Conservation (phyloP, 2,113 vertebrate species). For the Eurystomus gularis region DNA sequence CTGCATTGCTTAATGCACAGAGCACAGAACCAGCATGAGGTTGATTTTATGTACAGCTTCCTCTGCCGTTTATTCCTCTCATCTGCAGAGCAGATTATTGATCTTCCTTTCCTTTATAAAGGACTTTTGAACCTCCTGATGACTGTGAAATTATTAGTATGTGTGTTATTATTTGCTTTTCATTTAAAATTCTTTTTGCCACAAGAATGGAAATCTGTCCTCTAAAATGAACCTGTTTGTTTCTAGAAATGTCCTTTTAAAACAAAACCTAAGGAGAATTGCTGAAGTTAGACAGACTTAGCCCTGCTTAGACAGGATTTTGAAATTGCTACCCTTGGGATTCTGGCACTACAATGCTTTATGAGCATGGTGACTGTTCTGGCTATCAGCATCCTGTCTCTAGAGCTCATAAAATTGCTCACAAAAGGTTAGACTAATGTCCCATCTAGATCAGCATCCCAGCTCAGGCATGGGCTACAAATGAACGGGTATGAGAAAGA, state of each 20-base stretch:
- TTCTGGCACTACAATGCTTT: not conserved
- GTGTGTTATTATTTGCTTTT: not conserved
- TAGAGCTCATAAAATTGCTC: not conserved
- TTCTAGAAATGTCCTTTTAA: not conserved
- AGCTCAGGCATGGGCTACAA: not conserved
- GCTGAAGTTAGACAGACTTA: not conserved
- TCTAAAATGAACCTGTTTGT: not conserved
- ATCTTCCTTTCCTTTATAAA: not conserved
- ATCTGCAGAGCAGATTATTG: not conserved
- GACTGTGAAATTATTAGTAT: not conserved
- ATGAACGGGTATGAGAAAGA: fast-evolving
- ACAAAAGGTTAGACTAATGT: not conserved
- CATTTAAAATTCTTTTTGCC: not conserved
- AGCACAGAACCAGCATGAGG: not conserved
- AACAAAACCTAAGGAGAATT: not conserved
- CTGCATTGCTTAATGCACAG: not conserved
- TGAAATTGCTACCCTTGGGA: not conserved
- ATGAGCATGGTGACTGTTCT: not conserved
- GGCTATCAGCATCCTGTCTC: not conserved
- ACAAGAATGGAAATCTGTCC: not conserved
- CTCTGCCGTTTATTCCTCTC: not conserved
- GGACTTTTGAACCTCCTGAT: not conserved
- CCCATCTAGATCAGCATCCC: not conserved
- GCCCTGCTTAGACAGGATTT: not conserved
- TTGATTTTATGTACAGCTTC: not conserved